Base-by-base conservation (phyloP, 2,888 invertebrate species). In the Drosophila meridiana region DNA sequence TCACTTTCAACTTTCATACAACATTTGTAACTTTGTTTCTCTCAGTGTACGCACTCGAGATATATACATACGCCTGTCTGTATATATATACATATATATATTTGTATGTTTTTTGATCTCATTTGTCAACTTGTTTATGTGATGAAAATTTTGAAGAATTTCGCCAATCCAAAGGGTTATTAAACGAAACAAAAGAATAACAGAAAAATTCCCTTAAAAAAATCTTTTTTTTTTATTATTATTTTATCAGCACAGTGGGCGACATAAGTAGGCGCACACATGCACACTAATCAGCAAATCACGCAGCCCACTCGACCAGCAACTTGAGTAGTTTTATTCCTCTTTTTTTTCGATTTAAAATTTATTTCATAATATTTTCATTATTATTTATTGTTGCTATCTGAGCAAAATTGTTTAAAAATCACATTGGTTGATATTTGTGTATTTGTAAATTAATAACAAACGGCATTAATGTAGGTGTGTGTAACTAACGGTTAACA, bases 401-500 rank as follows among this genome's bases (percentile, higher is more conserved):
- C 74, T 60, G 45, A 74, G 56, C 52, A 67, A 81, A 69, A 69
- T 69, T 13, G 53, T 55, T 60, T 57, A 34, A 85, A 83, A 76
- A 81, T 64, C 73, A 66, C 65, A 68, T 68, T 82, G 55, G 55
- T 63, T 69, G 70, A 73, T 69, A 69, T 70, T 80, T 66, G 67
- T 76, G 53, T 83, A 80, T 83, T 53, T 73, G 86, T 86, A 89
- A 83, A 89, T 83, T 83, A 89, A 89, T 83, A 84, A 89, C 89
- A 89, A 83, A 28, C 40, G 45, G 48, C 80, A 50, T 68, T 69
- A 50, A 57, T 48, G 43, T 71, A 59, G 20, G 14, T 34, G n/a
- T 47, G 38, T 69, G 20, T 11, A 13, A 36, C 28, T 69, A 74
- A 64, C 52, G 26, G 50, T 42, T 69, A 72, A 65, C 61, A 68